Base-by-base conservation (phyloP, 2,797 vertebrate species). In the Brachymystax lenok region DNA sequence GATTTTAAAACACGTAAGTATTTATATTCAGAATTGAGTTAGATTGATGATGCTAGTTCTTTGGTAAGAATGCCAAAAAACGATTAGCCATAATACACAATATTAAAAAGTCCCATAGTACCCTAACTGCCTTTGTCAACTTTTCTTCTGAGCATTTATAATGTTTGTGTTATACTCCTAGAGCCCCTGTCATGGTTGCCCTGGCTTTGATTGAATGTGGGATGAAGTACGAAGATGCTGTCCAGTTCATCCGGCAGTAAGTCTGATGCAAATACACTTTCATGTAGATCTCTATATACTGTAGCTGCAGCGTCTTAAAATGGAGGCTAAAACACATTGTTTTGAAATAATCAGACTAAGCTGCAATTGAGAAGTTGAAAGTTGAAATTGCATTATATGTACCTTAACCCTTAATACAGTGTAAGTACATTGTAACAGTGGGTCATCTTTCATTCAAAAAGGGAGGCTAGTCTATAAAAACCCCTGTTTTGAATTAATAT, bases 221-320 rank as follows among this genome's bases (percentile, higher is more conserved):
- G 89, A 99, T 99, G 98, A 99, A 98, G 78, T 99, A 99, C 5
- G 98, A 99, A 94, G 98, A 99, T 82, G 97, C 98, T 84, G 97
- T 99, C 88, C 97, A 99, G 88, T 99, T 98, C 93, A 99, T 99
- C 92, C 95, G 98, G 92, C 97, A 98, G 98, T 99, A 94, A 96
- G 98, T 96, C 51, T 68, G 2, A 24, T 13, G 17, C 56, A 16
- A 24, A 74, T n/a, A 46, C 13, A 6, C 30, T 33, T n/a, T n/a
- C 17, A 35, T 16, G 19, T 33, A 59, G 56, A 59, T n/a, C 17
- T 19, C 56, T 59, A 8, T 6, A 59, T 19, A 59, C 17, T 1
- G n/a, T n/a, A 19, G 59, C 21, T 10, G 64, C 64, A 33, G 28
- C 28, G 6, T 33, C 16, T 67, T 67, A 33, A 30, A 67, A 19